Percentiles rank a stretch among this genome's conserved stretches.
Conservation (phyloP, 2,888 invertebrate species). For the Himalopsyche japonica region DNA sequence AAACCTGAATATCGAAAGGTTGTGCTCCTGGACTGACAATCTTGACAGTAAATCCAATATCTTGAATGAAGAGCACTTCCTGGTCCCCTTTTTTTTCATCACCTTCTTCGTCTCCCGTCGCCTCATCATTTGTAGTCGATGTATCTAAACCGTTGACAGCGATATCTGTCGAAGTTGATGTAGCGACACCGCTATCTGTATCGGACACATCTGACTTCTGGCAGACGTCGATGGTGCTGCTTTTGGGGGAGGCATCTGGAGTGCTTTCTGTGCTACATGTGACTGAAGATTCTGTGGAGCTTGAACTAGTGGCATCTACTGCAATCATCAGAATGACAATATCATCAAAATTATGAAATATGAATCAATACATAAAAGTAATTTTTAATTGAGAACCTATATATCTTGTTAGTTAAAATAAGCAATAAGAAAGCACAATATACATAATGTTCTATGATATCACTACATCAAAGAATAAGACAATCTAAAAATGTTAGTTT, state of each 20-base stretch:
- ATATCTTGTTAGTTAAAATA: too few relatives aligned
- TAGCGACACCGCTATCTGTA: conserved; percentile 18
- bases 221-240: not conserved
- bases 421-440: too few relatives aligned
- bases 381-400: too few relatives aligned
- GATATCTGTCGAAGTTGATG: conserved; percentile 6
- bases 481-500: too few relatives aligned
- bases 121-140: conserved; percentile 46
- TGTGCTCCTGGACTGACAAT: conserved; percentile 91
- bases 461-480: too few relatives aligned
- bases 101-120: conserved; percentile 56
- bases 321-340: not conserved
- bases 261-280: conserved; percentile 16
- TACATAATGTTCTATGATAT: too few relatives aligned
- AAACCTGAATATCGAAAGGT: conserved; percentile 88
- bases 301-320: conserved; percentile 22
- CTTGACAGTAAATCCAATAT: conserved; percentile 91
- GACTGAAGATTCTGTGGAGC: conserved; percentile 12
- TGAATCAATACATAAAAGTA: too few relatives aligned
- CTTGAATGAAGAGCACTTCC: conserved; percentile 87
- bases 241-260: not conserved
- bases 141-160: not conserved
- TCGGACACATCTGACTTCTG: conserved; percentile 5
- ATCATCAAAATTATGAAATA: not conserved
- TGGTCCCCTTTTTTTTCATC: conserved; percentile 69